Evolutionary conservation across 1,140 invertebrate genomes (phyloP).

Genomic region (Trachymyrmex septentrionalis): DNA sequence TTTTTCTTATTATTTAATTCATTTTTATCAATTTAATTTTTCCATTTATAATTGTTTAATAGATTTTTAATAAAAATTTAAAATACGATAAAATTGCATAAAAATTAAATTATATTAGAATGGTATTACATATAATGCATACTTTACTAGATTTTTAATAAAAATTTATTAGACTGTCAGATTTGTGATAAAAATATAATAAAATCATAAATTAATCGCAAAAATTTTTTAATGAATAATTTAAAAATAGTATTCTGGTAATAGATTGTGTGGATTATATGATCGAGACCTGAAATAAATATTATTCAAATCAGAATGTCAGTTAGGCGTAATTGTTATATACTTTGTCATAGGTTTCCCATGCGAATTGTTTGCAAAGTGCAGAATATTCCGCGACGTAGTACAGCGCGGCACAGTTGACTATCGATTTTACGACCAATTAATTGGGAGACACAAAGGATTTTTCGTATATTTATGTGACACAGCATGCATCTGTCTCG

Average conservation of each 20-base stretch:
- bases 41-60: too few relatives aligned
- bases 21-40: too few relatives aligned
- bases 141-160: not conserved
- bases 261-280: too few relatives aligned
- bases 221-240: not conserved
- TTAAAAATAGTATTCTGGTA: too few relatives aligned
- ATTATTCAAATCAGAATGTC: not conserved
- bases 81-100: not conserved
- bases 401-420: too few relatives aligned
- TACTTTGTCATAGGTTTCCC: not conserved
- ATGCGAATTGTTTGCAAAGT: not conserved
- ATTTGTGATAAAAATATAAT: not conserved
- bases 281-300: not conserved
- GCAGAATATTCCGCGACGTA: not conserved
- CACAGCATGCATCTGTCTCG: not conserved
- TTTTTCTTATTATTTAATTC: too few relatives aligned
- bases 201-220: not conserved
- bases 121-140: not conserved
- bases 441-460: constrained; percentile 17
- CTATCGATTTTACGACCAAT: constrained; percentile 35
- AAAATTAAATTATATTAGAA: not conserved
- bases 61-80: not conserved
- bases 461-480: constrained; percentile 45
- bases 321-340: not conserved
- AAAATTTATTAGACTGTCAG: too few relatives aligned